These are phyloP conservation scores for Bathybates hornii DNA, from an alignment of 2,113 vertebrate genomes.

Conservation along the genomic window DNA sequence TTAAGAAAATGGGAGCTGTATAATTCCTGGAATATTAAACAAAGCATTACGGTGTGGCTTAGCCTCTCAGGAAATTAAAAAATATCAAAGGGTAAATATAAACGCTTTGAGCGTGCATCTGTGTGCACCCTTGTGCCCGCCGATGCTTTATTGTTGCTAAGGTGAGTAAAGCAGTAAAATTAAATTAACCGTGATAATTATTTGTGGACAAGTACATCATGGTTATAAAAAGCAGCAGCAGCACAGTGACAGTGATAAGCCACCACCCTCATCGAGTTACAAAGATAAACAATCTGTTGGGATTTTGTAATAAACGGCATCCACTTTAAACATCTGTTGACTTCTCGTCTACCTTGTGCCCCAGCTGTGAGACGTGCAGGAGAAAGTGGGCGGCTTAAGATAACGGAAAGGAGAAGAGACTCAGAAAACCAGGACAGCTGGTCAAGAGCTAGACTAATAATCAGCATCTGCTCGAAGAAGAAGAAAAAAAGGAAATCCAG, in stretches of 20 bases:
- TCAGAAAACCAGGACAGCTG: background rate
- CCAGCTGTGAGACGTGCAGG: background rate
- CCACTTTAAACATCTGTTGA: background rate
- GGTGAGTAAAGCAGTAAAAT: conserved; percentile 6
- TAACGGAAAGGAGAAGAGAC: background rate
- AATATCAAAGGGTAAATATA: conserved; percentile 2
- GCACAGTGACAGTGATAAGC: background rate
- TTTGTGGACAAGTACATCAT: background rate
- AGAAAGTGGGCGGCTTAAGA: background rate
- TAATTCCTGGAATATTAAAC: conserved; percentile 30
- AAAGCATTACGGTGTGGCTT: background rate
- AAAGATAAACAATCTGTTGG: background rate
- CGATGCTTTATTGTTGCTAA: background rate
- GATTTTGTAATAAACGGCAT: background rate
- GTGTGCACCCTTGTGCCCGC: background rate
- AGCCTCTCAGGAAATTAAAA: conserved; percentile 50
- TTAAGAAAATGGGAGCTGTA: background rate
- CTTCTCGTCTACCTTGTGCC: background rate
- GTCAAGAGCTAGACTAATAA: background rate
- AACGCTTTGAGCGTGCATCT: background rate
- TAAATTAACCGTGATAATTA: conserved; percentile 25
- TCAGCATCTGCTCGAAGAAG: background rate
- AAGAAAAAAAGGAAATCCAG: background rate
- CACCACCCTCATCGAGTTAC: background rate
- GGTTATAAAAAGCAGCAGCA: conserved; percentile 4